Evolutionary conservation across 2,888 invertebrate species (phyloP).

Genomic region (Eupeodes latifasciatus): DNA sequence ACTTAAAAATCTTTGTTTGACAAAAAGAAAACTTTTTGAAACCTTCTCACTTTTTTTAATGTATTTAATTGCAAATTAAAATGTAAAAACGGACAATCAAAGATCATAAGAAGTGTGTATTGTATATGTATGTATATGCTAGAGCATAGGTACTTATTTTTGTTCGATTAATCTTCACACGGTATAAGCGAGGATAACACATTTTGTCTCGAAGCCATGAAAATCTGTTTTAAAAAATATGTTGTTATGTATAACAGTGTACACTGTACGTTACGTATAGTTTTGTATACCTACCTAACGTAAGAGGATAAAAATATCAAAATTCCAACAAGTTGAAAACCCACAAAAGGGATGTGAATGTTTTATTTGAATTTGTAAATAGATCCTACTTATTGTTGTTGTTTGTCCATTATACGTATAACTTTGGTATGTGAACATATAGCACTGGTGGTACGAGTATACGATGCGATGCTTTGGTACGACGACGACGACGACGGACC

Average conservation of each 20-base stretch:
- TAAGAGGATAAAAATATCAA: conserved; percentile 72
- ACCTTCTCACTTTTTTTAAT: too few species aligned
- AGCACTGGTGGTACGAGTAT: conserved; percentile 43
- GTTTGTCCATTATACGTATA: conserved; percentile 68
- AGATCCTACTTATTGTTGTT: conserved; percentile 75
- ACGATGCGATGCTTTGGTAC: neutral
- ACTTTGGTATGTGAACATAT: conserved; percentile 57
- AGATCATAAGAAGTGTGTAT: too few species aligned
- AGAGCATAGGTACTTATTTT: neutral
- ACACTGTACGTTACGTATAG: neutral
- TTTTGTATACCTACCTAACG: neutral
- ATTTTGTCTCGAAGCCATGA: conserved; percentile 17
- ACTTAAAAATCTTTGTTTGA: too few species aligned
- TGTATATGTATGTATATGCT: too few species aligned
- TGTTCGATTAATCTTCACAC: neutral
- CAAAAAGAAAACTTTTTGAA: too few species aligned
- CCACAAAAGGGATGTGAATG: conserved; percentile 73
- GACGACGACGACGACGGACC: conserved; percentile 33
- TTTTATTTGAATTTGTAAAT: conserved; percentile 76
- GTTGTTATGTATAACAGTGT: neutral
- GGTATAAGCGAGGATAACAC: neutral
- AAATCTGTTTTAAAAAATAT: conserved; percentile 1
- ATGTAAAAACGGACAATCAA: too few species aligned
- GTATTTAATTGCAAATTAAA: neutral
- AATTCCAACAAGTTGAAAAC: conserved; percentile 75